Evolutionary conservation across 1,140 invertebrate genomes (phyloP), one percentile per base, ranked within the genome.

Genomic region (Drosophila arizonae): DNA sequence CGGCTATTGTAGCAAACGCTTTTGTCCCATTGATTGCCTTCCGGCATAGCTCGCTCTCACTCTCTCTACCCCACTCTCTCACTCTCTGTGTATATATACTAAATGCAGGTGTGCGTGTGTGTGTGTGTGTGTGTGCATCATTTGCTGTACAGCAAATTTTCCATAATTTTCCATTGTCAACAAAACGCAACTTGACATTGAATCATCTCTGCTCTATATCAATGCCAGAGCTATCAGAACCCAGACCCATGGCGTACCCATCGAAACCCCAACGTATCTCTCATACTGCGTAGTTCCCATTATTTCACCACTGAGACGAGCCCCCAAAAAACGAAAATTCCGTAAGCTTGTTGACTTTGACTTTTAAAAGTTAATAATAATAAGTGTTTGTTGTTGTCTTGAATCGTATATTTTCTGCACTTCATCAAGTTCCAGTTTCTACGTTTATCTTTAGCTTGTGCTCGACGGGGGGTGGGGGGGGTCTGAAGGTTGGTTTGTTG

Each of bases 231-330:
- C 4, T 6, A 46, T 39, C 36, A 39, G 36, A 11, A 1, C 43
- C 4, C 15, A 17, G 6, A 6, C 43, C 43, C 43, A 17, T 5
- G 33, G 33, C 43, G 15, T 46, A 46, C 46, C 48, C 48, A 26
- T 50, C 48, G 24, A 50, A 46, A 9, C 17, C 6, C 48, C 48
- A 24, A 26, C 11, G 36, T 39, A 39, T 11, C 36, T 36, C 33
- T 26, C 21, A 13, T 61, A 76, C 77, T 46, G 58, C 54, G 48
- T 74, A 61, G 13, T 57, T 11, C 43, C 15, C n/a, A 33, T 50
- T 85, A 81, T 86, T 87, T 86, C 82, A 86, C 79, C 79, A 86
- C 75, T 81, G 78, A 56, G 81, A 87, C 81, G 81, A 86, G 81
- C 81, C 81, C 81, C 82, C 81, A 86, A 87, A 85, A 79, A 61